Evolutionary conservation across 2,113 vertebrate species (phyloP), one percentile per base, ranked within the genome.

Genomic region (Halcyon senegalensis): DNA sequence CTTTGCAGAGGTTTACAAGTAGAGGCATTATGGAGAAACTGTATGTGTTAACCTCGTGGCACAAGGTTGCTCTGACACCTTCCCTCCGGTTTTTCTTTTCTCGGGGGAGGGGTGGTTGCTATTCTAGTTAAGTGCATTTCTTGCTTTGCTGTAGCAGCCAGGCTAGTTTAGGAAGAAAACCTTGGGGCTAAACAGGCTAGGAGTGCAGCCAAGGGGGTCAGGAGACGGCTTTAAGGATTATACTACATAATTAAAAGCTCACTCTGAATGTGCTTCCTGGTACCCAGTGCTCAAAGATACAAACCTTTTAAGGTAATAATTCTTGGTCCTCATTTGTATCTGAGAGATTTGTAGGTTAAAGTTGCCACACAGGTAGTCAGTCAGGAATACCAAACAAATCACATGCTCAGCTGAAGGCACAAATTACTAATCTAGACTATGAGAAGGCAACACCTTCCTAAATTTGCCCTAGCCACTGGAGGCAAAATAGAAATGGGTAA

Each of bases 61-160:
- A 93, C 78, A 87, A 90, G 95, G 92, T 93, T 97, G 96, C 96
- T 95, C 94, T 77, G 67, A 92, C 95, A 97, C 94, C 96, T 96
- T 98, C 95, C 97, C 96, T 90, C 96, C 88, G 84, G 23, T 82
- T 98, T 98, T 96, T 79, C 92, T 97, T 75, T 96, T 92, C 90
- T 94, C 64, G 19, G 88, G 91, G 93, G 93, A 95, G 94, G 85
- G 85, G 91, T 93, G 86, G 63, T 25, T 69, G 96, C 88, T 81
- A 18, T 69, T 86, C 35, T 13, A 69, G 66, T 59, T 84, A 77
- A 87, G 59, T 20, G 79, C 75, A 33, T 76, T 87, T 88, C 83
- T 66, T 82, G 87, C 84, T 93, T 74, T 84, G 70, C 82, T 33
- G 10, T 33, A 50, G 74, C 72, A 79, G 93, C 79, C 87, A 60